These are phyloP conservation scores for Junonia oenone DNA, from an alignment of 2,888 invertebrate genomes.

Conservation along the genomic window DNA sequence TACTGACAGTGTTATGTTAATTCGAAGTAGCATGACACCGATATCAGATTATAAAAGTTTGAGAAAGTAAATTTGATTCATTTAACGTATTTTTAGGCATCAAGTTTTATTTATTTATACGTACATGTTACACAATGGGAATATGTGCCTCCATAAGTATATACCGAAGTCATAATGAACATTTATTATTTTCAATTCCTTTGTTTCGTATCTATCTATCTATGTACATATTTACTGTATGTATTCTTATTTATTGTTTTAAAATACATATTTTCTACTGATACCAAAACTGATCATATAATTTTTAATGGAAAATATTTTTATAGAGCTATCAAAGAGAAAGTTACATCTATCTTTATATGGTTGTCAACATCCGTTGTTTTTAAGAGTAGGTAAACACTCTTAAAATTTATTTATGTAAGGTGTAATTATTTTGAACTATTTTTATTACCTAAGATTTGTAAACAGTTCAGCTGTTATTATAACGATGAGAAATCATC, in stretches of 20 bases:
- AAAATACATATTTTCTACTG: no score
- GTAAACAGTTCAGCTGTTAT: slow-evolving; percentile 58
- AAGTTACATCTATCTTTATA: background rate
- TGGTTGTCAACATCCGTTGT: background rate
- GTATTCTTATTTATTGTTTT: no score
- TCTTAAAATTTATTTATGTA: background rate
- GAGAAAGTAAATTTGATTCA: slow-evolving; percentile 38
- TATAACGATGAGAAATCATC: slow-evolving; percentile 48
- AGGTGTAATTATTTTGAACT: background rate
- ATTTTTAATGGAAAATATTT: no score
- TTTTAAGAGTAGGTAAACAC: background rate
- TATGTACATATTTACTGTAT: no score
- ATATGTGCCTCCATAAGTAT: no score
- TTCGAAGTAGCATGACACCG: slow-evolving; percentile 70
- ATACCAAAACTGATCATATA: no score
- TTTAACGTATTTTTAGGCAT: slow-evolving; percentile 17
- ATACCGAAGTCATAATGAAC: no score
- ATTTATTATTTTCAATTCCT: no score
- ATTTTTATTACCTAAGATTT: background rate
- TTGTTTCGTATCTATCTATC: background rate
- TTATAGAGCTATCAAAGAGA: slow-evolving; percentile 1
- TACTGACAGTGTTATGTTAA: slow-evolving; percentile 68
- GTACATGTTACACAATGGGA: no score
- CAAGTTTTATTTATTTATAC: background rate
- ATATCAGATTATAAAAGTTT: slow-evolving; percentile 70